Conservation (phyloP, 2,888 invertebrate genomes). For the Spialia ferax region DNA sequence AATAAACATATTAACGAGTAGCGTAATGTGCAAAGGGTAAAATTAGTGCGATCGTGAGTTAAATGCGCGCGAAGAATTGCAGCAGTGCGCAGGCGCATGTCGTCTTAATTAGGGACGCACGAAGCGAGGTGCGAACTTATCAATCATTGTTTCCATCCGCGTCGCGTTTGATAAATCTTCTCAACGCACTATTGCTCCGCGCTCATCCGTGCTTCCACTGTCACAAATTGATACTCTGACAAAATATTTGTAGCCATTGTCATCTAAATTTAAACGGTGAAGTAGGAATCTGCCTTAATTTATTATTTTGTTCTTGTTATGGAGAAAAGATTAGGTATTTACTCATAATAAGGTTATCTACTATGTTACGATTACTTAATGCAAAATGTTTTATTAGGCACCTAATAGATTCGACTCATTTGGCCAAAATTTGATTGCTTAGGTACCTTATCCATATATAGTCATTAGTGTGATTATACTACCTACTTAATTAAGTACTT, state of each 20-base stretch:
- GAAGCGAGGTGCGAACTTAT: constrained; percentile 84
- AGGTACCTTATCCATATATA: too few relatives aligned
- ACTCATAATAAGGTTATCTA: too few relatives aligned
- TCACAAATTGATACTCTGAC: constrained; percentile 16
- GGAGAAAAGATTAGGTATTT: too few relatives aligned
- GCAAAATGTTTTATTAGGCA: too few relatives aligned
- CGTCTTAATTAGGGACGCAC: constrained; percentile 81
- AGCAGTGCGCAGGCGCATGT: constrained; percentile 76
- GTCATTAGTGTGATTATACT: too few relatives aligned
- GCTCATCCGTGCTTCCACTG: constrained; percentile 69
- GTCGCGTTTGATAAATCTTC: constrained; percentile 69
- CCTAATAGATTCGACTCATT: too few relatives aligned
- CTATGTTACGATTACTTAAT: too few relatives aligned
- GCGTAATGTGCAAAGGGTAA: constrained; percentile 45
- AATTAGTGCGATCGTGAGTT: constrained; percentile 65
- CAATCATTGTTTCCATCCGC: constrained; percentile 79
- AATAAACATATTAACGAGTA: constrained; percentile 2
- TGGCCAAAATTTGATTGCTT: too few relatives aligned
- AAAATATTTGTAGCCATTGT: constrained; percentile 29
- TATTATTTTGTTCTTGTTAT: background rate
- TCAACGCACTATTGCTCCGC: constrained; percentile 68
- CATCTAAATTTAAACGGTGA: constrained; percentile 1
- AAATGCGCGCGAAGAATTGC: constrained; percentile 70
- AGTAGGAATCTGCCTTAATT: too few relatives aligned
- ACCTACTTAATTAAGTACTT: too few relatives aligned